These are phyloP conservation scores for Planococcus citri DNA, from an alignment of 1,140 invertebrate species.

Conservation along the genomic window DNA sequence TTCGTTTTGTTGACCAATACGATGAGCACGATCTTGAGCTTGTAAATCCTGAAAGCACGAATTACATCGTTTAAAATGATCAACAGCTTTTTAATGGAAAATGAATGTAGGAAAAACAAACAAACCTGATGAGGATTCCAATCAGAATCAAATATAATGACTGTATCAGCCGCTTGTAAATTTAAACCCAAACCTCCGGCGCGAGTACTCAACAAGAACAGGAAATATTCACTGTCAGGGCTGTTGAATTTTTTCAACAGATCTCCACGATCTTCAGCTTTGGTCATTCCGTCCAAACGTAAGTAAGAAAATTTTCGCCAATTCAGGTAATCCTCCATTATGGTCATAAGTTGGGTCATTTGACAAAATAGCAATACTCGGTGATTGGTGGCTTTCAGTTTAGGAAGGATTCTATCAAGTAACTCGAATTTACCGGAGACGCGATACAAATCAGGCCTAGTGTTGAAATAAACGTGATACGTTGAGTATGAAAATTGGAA, in stretches of 20 bases:
- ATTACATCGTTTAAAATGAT: no score
- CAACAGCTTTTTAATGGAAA: no score
- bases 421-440: constrained; percentile 97
- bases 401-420: constrained; percentile 91
- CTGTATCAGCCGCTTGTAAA: constrained; percentile 95
- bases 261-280: constrained; percentile 92
- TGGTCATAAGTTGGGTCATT: constrained; percentile 99
- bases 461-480: constrained; percentile 27
- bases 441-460: constrained; percentile 80
- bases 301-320: constrained; percentile 43
- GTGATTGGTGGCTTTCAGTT: constrained; percentile 81
- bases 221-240: constrained; percentile 70
- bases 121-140: constrained; percentile 96
- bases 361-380: constrained; percentile 96
- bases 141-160: constrained; percentile 98
- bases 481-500: constrained; percentile 22
- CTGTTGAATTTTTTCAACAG: constrained; percentile 86
- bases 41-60: constrained; percentile 69
- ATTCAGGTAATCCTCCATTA: constrained; percentile 94
- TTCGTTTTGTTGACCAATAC: constrained; percentile 97
- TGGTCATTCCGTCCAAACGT: constrained; percentile 88
- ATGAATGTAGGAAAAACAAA: not conserved
- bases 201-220: constrained; percentile 91
- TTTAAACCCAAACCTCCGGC: constrained; percentile 96
- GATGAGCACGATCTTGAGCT: constrained; percentile 97